Evolutionary conservation across 2,888 invertebrate genomes (phyloP), one percentile per base, ranked within the genome.

Genomic region (Tiliacea citrago): DNA sequence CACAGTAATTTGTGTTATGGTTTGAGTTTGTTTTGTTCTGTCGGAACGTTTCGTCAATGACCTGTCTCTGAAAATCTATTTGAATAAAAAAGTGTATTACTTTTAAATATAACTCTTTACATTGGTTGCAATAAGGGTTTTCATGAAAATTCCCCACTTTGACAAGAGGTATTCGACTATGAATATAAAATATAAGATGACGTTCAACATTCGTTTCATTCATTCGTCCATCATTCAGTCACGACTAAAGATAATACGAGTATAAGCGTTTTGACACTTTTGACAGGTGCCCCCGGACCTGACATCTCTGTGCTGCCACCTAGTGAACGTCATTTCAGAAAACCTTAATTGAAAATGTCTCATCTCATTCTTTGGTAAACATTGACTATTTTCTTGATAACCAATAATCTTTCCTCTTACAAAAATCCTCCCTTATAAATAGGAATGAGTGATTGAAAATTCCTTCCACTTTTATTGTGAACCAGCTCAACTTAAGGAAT

Each of bases 361-460:
- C 10, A 55, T 55, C 7, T 21, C 7, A 13, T 42, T 49, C 0
- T 58, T 45, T 21, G 24, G 2, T 21, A 21, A 35, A 42, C 12
- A 45, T 16, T 35, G 1, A 12, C 12, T 21, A 12, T 63, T 39
- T 29, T 63, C 12, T n/a, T 24, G 29, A 29, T 42, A 24, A 42
- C 29, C 6, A 10, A 45, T 12, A 13, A 58, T 71, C 2, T 65
- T 73, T 24, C 49, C 13, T 67, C 12, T 67, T 45, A 39, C 16
- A 51, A 73, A 62, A 61, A 60, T 63, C 12, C 13, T 57, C 7
- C 13, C 47, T 68, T 9, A 68, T 55, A 55, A 51, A 55, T 53
- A 67, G 24, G 35, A 53, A 68, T 77, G n/a, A 77, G 49, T 45
- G 70, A 53, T 57, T 65, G 66, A 61, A 58, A 82, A 67, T 82